A percentile compares a stretch with the other conserved stretches of the same genome.
phyloP scores from a whole-genome alignment of 2,888 invertebrate genomes.

The Graphium colonna region DNA sequence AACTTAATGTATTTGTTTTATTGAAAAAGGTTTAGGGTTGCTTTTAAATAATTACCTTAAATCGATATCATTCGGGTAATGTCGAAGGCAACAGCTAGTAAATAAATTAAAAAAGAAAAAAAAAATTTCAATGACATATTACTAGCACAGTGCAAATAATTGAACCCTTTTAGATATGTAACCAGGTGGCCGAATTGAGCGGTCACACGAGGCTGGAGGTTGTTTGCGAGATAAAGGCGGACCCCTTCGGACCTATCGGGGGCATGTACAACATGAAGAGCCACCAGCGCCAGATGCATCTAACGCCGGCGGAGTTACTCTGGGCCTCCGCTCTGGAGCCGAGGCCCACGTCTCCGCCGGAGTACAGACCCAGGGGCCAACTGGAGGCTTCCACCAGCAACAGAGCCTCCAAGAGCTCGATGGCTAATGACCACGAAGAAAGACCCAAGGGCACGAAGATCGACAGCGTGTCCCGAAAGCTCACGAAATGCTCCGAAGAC shows the following conservation, averaged over 20 bases:
- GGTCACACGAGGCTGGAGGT: conserved; percentile 63
- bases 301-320: conserved; percentile 50
- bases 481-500: background rate
- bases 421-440: background rate
- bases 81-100: too few relatives aligned
- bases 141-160: too few relatives aligned
- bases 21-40: too few relatives aligned
- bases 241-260: conserved; percentile 79
- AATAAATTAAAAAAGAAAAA: too few relatives aligned
- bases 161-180: conserved; percentile 52
- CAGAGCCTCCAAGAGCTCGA: conserved; percentile 32
- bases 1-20: too few relatives aligned
- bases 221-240: conserved; percentile 68
- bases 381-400: conserved; percentile 30
- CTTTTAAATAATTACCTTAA: too few relatives aligned
- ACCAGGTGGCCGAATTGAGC: conserved; percentile 72
- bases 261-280: conserved; percentile 82
- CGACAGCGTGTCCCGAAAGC: too few relatives aligned
- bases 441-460: background rate
- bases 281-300: conserved; percentile 52
- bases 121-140: too few relatives aligned
- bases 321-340: conserved; percentile 51
- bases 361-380: conserved; percentile 43
- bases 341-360: conserved; percentile 50
- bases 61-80: too few relatives aligned